Percentiles rank a stretch among this genome's conserved stretches.
Conservation (phyloP, 2,797 vertebrate genomes). For the Micromesistius poutassou region DNA sequence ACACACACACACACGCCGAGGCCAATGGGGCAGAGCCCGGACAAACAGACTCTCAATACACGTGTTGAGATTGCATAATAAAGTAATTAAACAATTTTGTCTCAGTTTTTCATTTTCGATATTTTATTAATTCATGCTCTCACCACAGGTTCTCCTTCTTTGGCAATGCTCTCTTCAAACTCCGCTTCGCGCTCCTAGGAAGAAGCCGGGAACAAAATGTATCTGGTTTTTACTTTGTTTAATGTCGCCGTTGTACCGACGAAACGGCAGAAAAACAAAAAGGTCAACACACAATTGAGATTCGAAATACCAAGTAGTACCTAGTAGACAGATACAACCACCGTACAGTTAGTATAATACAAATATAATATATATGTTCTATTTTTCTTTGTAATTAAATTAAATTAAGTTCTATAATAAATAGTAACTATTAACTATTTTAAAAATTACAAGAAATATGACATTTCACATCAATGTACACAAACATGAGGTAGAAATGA, state of each 20-base stretch:
- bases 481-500: background rate
- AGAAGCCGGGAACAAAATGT: background rate
- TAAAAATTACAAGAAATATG: background rate
- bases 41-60: background rate
- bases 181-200: constrained; percentile 88
- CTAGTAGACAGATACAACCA: background rate
- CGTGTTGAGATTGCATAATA: background rate
- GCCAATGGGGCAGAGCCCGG: background rate
- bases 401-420: background rate
- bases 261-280: background rate
- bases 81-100: background rate
- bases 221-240: background rate
- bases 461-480: background rate
- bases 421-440: background rate
- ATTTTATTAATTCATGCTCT: constrained; percentile 43
- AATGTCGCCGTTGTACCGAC: background rate
- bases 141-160: constrained; percentile 87
- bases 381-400: background rate
- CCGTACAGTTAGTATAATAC: background rate
- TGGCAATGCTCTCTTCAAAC: constrained; percentile 89
- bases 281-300: background rate
- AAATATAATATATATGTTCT: background rate
- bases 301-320: background rate
- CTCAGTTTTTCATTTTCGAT: background rate
- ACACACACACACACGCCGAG: background rate